Evolutionary conservation across 2,888 invertebrate genomes (phyloP).

Genomic region (Orchesella flavescens): DNA sequence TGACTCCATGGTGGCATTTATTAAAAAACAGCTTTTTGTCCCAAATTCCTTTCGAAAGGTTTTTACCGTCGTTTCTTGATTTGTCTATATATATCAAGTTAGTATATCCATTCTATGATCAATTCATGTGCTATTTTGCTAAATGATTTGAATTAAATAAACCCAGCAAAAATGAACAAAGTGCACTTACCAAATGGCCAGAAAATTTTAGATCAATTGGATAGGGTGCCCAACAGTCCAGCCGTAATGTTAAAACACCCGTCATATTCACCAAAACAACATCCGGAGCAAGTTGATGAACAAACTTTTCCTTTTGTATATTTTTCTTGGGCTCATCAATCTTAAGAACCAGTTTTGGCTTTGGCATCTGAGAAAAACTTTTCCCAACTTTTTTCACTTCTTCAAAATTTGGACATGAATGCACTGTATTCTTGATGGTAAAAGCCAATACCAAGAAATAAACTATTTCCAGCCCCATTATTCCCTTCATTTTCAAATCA

Average conservation of each 20-base stretch:
- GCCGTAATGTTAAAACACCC: constrained; percentile 39
- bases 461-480: too few species aligned
- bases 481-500: too few species aligned
- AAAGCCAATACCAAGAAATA: too few species aligned
- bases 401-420: too few species aligned
- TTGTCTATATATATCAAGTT: constrained; percentile 23
- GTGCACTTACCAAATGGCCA: constrained; percentile 63
- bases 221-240: constrained; percentile 66
- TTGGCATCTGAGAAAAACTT: not conserved
- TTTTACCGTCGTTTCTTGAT: constrained; percentile 46
- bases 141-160: too few species aligned
- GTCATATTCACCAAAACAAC: constrained; percentile 49
- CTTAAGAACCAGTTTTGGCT: constrained; percentile 10
- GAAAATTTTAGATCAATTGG: constrained; percentile 63
- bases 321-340: constrained; percentile 27
- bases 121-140: too few species aligned
- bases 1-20: constrained; percentile 64
- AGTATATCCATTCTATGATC: too few species aligned
- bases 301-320: not conserved
- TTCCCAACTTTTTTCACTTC: too few species aligned
- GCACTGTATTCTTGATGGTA: too few species aligned
- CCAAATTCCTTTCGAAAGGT: constrained; percentile 47
- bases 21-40: constrained; percentile 50
- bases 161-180: too few species aligned
- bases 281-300: constrained; percentile 29